Percentiles rank a stretch among this genome's conserved stretches.
Evolutionary conservation across 2,888 invertebrate genomes (phyloP).

Genomic region (Amiota mariae): DNA sequence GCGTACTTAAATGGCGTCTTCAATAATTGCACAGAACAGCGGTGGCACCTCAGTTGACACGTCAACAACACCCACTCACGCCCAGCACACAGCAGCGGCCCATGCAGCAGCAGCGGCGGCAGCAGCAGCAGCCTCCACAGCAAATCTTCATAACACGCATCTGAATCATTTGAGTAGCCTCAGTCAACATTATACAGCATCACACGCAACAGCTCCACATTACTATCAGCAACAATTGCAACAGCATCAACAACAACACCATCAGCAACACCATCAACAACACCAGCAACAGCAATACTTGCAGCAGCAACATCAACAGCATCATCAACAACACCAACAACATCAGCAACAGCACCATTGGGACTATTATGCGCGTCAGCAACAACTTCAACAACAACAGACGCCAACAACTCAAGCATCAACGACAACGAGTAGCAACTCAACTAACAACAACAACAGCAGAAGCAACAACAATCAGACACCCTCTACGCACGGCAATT

Average conservation of each 20-base stretch:
- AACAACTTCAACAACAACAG: conserved; percentile 43
- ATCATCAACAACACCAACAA: conserved; percentile 46
- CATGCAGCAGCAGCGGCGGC: conserved; percentile 51
- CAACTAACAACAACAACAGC: conserved; percentile 36
- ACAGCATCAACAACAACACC: conserved; percentile 48
- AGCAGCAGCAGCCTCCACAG: conserved; percentile 41
- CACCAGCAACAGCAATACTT: conserved; percentile 52
- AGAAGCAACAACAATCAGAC: conserved; percentile 43
- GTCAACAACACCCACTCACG: conserved; percentile 51
- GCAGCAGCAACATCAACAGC: conserved; percentile 46
- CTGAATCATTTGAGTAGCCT: conserved; percentile 70
- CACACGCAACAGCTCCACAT: conserved; percentile 49
- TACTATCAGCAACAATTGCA: conserved; percentile 57
- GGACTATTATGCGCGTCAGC: conserved; percentile 67
- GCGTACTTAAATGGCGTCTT: conserved; percentile 72
- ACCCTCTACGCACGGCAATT: conserved; percentile 55
- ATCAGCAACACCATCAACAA: conserved; percentile 50
- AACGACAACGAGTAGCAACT: conserved; percentile 44
- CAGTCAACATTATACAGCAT: conserved; percentile 67
- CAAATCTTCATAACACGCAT: conserved; percentile 67
- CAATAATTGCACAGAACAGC: conserved; percentile 73
- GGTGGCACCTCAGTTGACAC: conserved; percentile 67
- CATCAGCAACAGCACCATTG: conserved; percentile 65
- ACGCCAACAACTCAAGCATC: conserved; percentile 49
- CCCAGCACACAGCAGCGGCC: conserved; percentile 45